phyloP scores from a whole-genome alignment of 2,113 vertebrate species.

The Tragelaphus buxtoni region DNA sequence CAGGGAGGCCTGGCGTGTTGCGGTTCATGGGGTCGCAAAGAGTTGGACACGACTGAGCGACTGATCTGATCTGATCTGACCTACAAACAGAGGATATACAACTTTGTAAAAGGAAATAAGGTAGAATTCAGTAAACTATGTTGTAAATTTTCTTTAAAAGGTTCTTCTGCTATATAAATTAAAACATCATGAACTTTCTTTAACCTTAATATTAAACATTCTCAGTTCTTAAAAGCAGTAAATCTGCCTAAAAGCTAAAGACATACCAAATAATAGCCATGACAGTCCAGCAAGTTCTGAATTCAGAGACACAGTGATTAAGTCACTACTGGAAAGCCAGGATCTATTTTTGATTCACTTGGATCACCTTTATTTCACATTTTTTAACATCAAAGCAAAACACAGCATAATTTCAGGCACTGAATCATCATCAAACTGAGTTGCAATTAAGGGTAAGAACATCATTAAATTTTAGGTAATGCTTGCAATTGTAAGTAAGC shows the following conservation, averaged over 20 bases:
- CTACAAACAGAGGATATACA: not conserved
- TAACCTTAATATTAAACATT: conserved; percentile 50
- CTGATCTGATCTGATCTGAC: too few relatives aligned
- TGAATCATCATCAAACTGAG: conserved; percentile 75
- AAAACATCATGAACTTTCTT: conserved; percentile 50
- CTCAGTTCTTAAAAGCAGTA: conserved; percentile 51
- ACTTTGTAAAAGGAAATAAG: conserved; percentile 5
- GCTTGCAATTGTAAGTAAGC: conserved; percentile 68
- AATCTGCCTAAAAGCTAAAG: conserved; percentile 55
- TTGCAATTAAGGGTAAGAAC: conserved; percentile 80
- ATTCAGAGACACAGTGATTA: conserved; percentile 56
- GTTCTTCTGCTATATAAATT: not conserved
- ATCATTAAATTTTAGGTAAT: conserved; percentile 78
- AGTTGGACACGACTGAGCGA: too few relatives aligned
- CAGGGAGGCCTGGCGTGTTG: too few relatives aligned
- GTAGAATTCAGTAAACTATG: not conserved
- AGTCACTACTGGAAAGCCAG: conserved; percentile 52
- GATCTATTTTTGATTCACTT: conserved; percentile 60
- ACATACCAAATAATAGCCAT: conserved; percentile 15
- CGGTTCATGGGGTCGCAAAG: too few relatives aligned
- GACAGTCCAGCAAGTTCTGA: conserved; percentile 38
- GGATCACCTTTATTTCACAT: conserved; percentile 67
- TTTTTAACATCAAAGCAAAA: conserved; percentile 70
- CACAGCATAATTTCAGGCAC: conserved; percentile 69
- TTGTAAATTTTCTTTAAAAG: conserved; percentile 7